phyloP scores from a whole-genome alignment of 2,888 invertebrate genomes.

The Stegophylla sp. region DNA sequence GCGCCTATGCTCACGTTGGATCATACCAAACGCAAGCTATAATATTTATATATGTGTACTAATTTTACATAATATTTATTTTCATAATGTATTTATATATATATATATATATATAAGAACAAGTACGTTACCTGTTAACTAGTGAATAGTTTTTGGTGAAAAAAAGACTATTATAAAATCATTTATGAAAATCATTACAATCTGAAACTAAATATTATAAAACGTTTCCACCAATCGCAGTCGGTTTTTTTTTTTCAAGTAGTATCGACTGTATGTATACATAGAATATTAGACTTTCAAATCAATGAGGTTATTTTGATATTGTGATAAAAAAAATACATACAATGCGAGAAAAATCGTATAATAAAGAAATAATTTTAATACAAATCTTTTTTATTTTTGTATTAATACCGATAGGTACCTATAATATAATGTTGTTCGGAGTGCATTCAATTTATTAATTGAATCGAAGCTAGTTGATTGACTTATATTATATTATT shows the following conservation, averaged over 20 bases:
- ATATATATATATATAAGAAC: no score
- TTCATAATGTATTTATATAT: no score
- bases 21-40: no score
- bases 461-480: neutral
- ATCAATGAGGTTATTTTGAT: neutral
- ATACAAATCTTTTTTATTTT: conserved; percentile 5
- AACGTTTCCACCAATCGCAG: no score
- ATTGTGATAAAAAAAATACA: neutral
- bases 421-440: conserved; percentile 26
- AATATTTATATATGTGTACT: no score
- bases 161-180: no score
- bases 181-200: no score
- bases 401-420: neutral
- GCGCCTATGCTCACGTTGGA: no score
- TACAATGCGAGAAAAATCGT: conserved; percentile 25
- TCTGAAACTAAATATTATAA: no score
- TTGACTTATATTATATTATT: neutral
- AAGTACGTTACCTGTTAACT: no score
- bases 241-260: neutral
- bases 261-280: neutral
- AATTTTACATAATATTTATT: no score
- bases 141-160: no score
- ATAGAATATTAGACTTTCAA: conserved; percentile 9
- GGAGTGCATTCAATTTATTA: conserved; percentile 10
- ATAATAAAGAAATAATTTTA: conserved; percentile 16